Percentiles rank a stretch among this genome's conserved stretches.
Evolutionary conservation across 2,113 vertebrate genomes (phyloP).

Genomic region (Perca schrenkii): DNA sequence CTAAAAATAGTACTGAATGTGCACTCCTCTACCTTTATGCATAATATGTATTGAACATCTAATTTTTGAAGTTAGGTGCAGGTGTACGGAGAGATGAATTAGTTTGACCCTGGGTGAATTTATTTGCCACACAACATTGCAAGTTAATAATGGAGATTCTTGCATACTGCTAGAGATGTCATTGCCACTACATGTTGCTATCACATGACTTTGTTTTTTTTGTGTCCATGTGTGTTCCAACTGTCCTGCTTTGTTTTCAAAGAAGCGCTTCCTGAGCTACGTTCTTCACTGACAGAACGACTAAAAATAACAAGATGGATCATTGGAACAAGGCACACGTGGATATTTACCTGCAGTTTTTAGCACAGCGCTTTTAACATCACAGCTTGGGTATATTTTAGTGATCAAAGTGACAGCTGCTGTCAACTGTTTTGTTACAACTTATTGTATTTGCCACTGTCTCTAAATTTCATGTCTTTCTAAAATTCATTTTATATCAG

Average conservation of each 20-base stretch:
- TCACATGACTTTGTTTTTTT: background rate
- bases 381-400: constrained; percentile 1
- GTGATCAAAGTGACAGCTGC: constrained; percentile 15
- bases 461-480: background rate
- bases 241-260: constrained; percentile 60
- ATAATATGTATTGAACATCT: constrained; percentile 13
- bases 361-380: constrained; percentile 35
- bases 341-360: constrained; percentile 52
- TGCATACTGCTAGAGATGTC: background rate
- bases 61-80: background rate
- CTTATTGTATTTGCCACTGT: background rate
- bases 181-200: background rate
- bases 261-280: constrained; percentile 35
- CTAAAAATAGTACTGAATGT: constrained; percentile 41
- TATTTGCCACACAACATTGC: background rate
- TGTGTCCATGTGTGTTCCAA: background rate
- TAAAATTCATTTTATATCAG: background rate
- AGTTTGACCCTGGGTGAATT: background rate
- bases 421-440: background rate
- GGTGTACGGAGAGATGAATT: background rate
- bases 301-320: constrained; percentile 72
- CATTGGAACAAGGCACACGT: constrained; percentile 40
- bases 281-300: constrained; percentile 35
- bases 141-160: background rate
- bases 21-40: background rate